These are phyloP conservation scores for Drosophila kepulauana DNA, from an alignment of 1,140 invertebrate species.

Conservation along the genomic window DNA sequence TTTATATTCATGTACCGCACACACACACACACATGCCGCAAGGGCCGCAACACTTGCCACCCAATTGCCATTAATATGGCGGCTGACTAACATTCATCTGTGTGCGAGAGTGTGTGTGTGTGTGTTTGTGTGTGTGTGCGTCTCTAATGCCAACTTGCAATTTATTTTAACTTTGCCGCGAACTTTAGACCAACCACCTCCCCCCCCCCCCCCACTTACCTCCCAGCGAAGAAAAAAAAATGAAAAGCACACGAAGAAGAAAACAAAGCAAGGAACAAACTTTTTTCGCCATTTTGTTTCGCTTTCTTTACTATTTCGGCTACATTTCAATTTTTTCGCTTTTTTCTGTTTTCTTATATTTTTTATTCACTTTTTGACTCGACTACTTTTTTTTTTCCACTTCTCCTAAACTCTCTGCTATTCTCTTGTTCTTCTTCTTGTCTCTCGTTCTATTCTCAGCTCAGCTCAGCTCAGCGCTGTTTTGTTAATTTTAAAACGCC, in stretches of 20 bases:
- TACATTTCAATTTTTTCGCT: conserved; percentile 55
- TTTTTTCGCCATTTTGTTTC: conserved; percentile 74
- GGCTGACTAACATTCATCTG: conserved; percentile 76
- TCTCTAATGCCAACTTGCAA: conserved; percentile 83
- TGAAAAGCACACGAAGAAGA: conserved; percentile 54
- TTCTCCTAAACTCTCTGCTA: conserved; percentile 11
- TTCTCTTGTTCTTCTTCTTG: conserved; percentile 19
- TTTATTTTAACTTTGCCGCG: conserved; percentile 82
- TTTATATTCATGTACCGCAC: conserved; percentile 81
- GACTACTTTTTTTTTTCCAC: conserved; percentile 11
- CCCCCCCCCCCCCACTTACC: not conserved
- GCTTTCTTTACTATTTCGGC: conserved; percentile 75
- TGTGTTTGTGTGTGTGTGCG: conserved; percentile 45
- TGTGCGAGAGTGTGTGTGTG: conserved; percentile 38
- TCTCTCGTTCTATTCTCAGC: conserved; percentile 29
- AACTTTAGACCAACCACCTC: conserved; percentile 63
- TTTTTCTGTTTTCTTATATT: conserved; percentile 3
- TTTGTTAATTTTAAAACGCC: conserved; percentile 69
- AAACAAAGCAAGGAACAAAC: conserved; percentile 65
- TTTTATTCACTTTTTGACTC: conserved; percentile 23
- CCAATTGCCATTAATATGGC: conserved; percentile 83
- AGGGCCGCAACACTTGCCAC: conserved; percentile 68
- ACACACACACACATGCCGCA: conserved; percentile 52
- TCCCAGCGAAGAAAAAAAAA: conserved; percentile 39
- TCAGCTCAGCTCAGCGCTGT: conserved; percentile 3